phyloP scores from a whole-genome alignment of 2,797 vertebrate genomes.

The Trachops cirrhosus region DNA sequence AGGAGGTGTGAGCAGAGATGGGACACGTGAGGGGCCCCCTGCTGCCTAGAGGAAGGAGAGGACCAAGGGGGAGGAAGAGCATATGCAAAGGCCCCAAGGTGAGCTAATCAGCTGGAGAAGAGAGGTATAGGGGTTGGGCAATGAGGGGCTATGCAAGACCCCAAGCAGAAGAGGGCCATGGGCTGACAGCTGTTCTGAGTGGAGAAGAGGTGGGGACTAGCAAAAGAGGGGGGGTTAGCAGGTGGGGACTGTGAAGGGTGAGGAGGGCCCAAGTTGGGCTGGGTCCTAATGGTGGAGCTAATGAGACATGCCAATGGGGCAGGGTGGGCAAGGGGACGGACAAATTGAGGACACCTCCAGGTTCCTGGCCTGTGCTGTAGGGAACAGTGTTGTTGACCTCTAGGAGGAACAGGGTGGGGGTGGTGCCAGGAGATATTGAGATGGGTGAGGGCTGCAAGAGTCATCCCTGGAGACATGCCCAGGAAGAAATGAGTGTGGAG shows the following conservation, averaged over 20 bases:
- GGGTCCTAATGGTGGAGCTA: not conserved
- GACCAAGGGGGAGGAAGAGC: rapidly evolving
- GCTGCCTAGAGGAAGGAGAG: not conserved
- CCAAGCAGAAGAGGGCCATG: not conserved
- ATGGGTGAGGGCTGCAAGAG: rapidly evolving
- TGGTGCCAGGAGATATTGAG: not conserved
- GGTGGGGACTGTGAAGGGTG: not conserved
- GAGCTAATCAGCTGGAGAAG: not conserved
- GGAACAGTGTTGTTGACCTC: not conserved
- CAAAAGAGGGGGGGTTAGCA: too few species aligned
- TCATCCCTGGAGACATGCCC: rapidly evolving
- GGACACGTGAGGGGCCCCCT: not conserved
- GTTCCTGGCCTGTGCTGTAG: not conserved
- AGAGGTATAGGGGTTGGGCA: not conserved
- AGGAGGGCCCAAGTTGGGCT: not conserved
- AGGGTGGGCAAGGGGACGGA: not conserved
- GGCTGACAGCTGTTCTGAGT: not conserved
- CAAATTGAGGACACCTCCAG: not conserved
- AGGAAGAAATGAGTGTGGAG: not conserved
- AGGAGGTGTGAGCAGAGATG: not conserved
- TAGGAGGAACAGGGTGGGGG: not conserved
- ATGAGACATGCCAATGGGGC: not conserved
- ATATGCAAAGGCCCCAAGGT: not conserved
- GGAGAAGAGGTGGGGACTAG: not conserved
- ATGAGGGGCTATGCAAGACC: not conserved